Evolutionary conservation across 1,140 invertebrate species (phyloP), one percentile per base, ranked within the genome.

Genomic region (Doryteuthis pealeii): DNA sequence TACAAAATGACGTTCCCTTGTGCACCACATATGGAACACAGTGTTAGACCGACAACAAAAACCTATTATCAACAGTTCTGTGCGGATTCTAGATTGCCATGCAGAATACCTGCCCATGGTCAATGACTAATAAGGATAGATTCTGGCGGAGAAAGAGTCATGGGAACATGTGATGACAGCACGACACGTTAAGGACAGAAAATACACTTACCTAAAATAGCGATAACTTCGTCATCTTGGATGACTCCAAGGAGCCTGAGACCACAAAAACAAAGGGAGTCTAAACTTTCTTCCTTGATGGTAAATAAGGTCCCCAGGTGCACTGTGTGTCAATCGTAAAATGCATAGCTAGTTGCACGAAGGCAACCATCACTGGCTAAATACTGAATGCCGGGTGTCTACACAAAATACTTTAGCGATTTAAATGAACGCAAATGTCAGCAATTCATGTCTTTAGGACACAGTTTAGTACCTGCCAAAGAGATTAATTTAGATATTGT

Each of bases 401-500:
- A 89, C 99, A 98, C 91, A 99, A 99, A 80, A 99, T n/a, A n/a
- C n/a, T 98, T 90, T 99, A 99, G 76, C 98, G 91, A 91, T 99
- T 99, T 76, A 99, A 91, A 90, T 99, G 98, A 77, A 99, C 98
- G 89, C 97, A 99, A 85, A 99, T 98, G 89, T 99, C 98, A 58
- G 98, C 98, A 88, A 99, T 99, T 98, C 99, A 99, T 89, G 99
- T 98, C 89, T 99, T 99, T 2, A 98, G 98, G 90, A 98, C 99
- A 90, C 99, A 99, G 89, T 99, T 98, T 79, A 99, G 91, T 77
- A 99, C 97, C 95, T 97, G 78, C 12, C 77, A 79, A 73, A 62
- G 43, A 10, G 66, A 40, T n/a, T n/a, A n/a, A n/a, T n/a, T n/a
- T n/a, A n/a, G n/a, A n/a, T n/a, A n/a, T n/a, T n/a, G n/a, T n/a